These are phyloP conservation scores for Molorchus minor DNA, from an alignment of 2,888 invertebrate species.

Conservation along the genomic window DNA sequence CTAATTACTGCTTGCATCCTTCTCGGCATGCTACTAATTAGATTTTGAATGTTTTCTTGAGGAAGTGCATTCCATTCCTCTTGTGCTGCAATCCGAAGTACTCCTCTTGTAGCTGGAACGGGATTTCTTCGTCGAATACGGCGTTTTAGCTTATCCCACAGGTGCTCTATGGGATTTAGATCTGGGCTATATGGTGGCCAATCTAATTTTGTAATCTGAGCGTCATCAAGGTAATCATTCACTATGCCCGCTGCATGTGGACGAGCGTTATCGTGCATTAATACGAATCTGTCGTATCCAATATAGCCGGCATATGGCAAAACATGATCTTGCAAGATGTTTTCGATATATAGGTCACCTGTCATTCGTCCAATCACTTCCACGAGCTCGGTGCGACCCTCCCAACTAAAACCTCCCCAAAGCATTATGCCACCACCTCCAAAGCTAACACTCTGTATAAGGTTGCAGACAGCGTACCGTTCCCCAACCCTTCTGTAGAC, in stretches of 20 bases:
- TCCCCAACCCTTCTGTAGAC: conserved; percentile 21
- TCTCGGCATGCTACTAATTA: no score
- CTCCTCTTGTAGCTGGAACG: no score
- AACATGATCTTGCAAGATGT: conserved; percentile 11
- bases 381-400: conserved; percentile 3
- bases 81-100: no score
- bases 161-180: no score
- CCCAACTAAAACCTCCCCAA: conserved; percentile 12
- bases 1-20: neutral
- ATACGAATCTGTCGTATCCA: conserved; percentile 8
- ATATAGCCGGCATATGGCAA: conserved; percentile 1
- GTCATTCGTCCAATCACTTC: neutral
- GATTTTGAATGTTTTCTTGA: neutral
- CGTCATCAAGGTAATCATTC: no score
- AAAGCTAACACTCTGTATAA: conserved; percentile 14
- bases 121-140: no score
- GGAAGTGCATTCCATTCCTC: neutral
- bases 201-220: no score
- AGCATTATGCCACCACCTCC: conserved; percentile 7
- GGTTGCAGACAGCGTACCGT: conserved; percentile 2
- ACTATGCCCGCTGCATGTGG: no score
- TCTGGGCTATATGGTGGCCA: no score
- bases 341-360: conserved; percentile 1
- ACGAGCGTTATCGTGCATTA: conserved; percentile 12
- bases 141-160: no score